These are phyloP conservation scores for Plodia interpunctella DNA, from an alignment of 1,140 invertebrate genomes.

Conservation along the genomic window DNA sequence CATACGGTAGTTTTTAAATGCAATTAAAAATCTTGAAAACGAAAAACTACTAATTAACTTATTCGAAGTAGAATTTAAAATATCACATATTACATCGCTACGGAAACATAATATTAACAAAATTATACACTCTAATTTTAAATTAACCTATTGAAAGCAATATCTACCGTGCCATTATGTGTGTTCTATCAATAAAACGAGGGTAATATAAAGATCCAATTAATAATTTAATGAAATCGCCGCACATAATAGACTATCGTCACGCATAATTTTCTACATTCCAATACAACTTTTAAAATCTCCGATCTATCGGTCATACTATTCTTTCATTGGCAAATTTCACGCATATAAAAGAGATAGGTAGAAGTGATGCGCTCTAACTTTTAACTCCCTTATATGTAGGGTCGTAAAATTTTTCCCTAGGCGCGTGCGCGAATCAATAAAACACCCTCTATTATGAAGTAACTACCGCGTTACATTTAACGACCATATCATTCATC, in stretches of 20 bases:
- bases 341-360: conserved; percentile 24
- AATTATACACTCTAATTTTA: too few species aligned
- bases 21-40: too few species aligned
- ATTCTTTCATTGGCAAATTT: conserved; percentile 4
- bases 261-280: conserved; percentile 6
- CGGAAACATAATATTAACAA: too few species aligned
- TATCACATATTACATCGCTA: too few species aligned
- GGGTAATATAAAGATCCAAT: background rate
- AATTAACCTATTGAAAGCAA: too few species aligned
- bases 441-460: conserved; percentile 37
- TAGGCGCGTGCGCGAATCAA: conserved; percentile 68
- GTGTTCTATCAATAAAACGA: background rate
- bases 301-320: background rate
- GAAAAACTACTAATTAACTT: too few species aligned
- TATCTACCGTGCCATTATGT: too few species aligned
- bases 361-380: conserved; percentile 15
- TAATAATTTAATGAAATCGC: background rate
- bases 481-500: background rate
- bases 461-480: background rate
- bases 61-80: too few species aligned
- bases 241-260: background rate
- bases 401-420: conserved; percentile 40
- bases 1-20: too few species aligned
- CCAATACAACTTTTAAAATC: conserved; percentile 6
- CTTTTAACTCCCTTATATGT: conserved; percentile 25